Evolutionary conservation across 1,140 invertebrate species (phyloP).

Genomic region (Achroia grisella): DNA sequence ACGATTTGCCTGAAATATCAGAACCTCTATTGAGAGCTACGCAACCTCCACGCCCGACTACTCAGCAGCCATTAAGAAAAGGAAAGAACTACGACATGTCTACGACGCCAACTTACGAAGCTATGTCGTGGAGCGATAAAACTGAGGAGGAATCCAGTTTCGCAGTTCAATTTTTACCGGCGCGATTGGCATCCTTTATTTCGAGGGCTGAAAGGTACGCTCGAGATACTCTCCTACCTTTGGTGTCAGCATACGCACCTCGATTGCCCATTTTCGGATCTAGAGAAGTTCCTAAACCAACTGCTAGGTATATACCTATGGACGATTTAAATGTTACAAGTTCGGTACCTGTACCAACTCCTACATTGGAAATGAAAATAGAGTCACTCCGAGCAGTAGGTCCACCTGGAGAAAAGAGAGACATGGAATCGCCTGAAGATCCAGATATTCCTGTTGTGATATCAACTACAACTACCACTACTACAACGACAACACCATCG

Average conservation of each 20-base stretch:
- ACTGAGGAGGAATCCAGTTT: constrained; percentile 67
- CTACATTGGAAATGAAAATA: constrained; percentile 68
- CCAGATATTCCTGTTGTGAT: constrained; percentile 48
- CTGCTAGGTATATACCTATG: constrained; percentile 61
- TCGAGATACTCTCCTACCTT: constrained; percentile 80
- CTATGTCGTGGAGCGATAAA: constrained; percentile 30
- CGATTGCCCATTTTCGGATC: constrained; percentile 76
- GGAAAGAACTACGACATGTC: constrained; percentile 58
- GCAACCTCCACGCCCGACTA: constrained; percentile 36
- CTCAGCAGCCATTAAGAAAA: constrained; percentile 31
- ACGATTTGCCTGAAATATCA: constrained; percentile 54
- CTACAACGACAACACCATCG: constrained; percentile 19
- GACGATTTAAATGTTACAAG: constrained; percentile 50
- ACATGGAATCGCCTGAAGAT: constrained; percentile 56
- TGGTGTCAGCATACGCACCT: constrained; percentile 85
- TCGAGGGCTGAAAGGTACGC: constrained; percentile 88
- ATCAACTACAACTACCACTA: constrained; percentile 38
- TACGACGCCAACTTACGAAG: constrained; percentile 51
- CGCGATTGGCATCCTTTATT: constrained; percentile 82
- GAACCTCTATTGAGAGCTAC: constrained; percentile 78
- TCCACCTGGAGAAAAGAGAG: constrained; percentile 54
- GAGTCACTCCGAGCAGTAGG: constrained; percentile 53
- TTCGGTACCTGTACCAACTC: constrained; percentile 53
- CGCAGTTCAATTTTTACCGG: constrained; percentile 85
- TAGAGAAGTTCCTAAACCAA: constrained; percentile 46